Evolutionary conservation across 2,797 vertebrate genomes (phyloP), one percentile per base, ranked within the genome.

Genomic region (Tapirus indicus): DNA sequence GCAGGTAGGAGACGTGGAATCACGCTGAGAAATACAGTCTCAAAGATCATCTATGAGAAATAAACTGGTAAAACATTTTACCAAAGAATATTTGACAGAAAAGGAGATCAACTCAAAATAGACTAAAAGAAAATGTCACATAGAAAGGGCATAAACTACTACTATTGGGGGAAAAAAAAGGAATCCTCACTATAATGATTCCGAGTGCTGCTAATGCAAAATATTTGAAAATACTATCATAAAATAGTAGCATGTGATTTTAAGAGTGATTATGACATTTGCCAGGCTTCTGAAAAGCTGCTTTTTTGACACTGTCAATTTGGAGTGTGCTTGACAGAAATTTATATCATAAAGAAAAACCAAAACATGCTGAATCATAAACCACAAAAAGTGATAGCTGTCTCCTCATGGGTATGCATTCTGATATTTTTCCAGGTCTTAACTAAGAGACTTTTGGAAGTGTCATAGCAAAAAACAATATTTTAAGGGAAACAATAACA

Each of bases 51-150:
- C 66, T 17, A 8, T 62, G 79, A 95, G 66, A 95, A 79, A 91
- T 29, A 52, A 23, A 77, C 64, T 27, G 13, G 77, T 95, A 75
- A 86, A 94, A 89, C 38, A 94, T 89, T 97, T 92, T 89, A 86
- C 23, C 8, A 66, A 94, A 86, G 79, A 66, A 56, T 85, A 77
- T 90, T 54, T 93, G 58, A 95, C 74, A 94, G 54, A 90, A 94
- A 96, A 16, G 8, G 7, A 94, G 79, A 97, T 54, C 54, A 90
- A 87, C 75, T 91, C 79, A 97, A 97, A 97, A 92, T 44, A 97
- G 86, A 90, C 35, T 77, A 80, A 93, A 95, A 75, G 75, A 93
- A 94, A 93, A 94, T 95, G 75, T 93, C 88, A 95, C 35, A 41
- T 0, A 23, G 49, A 93, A 96, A 97, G 64, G 84, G 1, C 49